Percentiles rank a stretch among this genome's conserved stretches.
These are phyloP conservation scores for Galerucella nymphaeae DNA, from an alignment of 2,888 invertebrate species.

Conservation along the genomic window DNA sequence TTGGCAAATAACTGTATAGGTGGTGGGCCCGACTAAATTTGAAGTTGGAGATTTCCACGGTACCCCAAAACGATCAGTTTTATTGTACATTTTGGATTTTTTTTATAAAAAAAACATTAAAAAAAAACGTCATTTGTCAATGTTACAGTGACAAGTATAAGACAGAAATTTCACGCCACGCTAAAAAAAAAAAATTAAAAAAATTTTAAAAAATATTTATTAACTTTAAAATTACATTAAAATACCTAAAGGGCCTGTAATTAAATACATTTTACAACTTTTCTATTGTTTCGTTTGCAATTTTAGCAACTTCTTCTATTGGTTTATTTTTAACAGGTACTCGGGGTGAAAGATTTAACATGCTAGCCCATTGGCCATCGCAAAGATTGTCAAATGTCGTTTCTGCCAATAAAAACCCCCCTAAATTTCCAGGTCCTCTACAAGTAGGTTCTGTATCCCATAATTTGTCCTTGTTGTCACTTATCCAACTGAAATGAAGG, in stretches of 20 bases:
- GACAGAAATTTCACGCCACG: too few species aligned
- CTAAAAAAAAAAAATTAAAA: too few species aligned
- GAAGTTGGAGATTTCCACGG: constrained; percentile 31
- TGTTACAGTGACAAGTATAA: too few species aligned
- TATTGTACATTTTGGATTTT: constrained; percentile 32
- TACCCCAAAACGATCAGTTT: constrained; percentile 31
- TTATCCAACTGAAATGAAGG: constrained; percentile 71
- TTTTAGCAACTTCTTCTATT: constrained; percentile 33
- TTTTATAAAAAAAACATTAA: not conserved
- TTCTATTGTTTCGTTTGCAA: constrained; percentile 16
- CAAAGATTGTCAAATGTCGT: constrained; percentile 80
- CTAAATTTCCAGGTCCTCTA: constrained; percentile 77
- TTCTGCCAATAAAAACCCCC: constrained; percentile 75
- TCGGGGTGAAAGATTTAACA: constrained; percentile 76
- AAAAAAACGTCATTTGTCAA: not conserved
- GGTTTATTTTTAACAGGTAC: constrained; percentile 66
- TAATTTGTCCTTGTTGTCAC: constrained; percentile 73
- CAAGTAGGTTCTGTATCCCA: constrained; percentile 79
- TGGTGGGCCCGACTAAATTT: constrained; percentile 34
- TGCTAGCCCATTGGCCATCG: constrained; percentile 83
- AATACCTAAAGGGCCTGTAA: too few species aligned
- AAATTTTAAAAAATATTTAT: too few species aligned
- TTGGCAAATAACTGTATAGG: constrained; percentile 32
- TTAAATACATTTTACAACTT: not conserved
- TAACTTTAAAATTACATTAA: not conserved